These are phyloP conservation scores for Condylostylus longicornis DNA, from an alignment of 1,140 invertebrate genomes.

Conservation along the genomic window DNA sequence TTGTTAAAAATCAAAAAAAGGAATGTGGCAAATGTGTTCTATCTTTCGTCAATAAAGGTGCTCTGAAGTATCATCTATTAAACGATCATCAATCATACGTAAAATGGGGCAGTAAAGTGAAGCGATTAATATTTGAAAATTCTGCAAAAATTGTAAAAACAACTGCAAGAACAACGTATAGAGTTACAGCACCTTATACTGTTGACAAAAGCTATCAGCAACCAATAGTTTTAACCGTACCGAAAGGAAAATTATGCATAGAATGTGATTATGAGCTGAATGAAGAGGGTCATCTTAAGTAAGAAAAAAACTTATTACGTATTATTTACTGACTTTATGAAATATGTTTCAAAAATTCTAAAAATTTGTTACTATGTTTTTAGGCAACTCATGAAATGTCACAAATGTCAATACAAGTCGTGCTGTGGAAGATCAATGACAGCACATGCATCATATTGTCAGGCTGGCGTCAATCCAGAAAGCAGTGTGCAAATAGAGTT, in stretches of 20 bases:
- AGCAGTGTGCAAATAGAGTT: slow-evolving; percentile 34
- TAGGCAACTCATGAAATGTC: slow-evolving; percentile 54
- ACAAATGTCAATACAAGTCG: slow-evolving; percentile 58
- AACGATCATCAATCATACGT: neutral
- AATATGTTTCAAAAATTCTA: neutral
- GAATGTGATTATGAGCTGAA: slow-evolving; percentile 24
- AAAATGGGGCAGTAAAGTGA: neutral
- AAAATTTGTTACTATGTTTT: slow-evolving; percentile 13
- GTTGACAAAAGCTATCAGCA: too few species aligned
- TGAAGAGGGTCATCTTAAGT: slow-evolving; percentile 27
- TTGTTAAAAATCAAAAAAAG: neutral
- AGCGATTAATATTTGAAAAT: neutral
- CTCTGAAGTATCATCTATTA: neutral
- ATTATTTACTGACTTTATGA: neutral
- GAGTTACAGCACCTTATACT: slow-evolving; percentile 21
- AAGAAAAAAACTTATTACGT: slow-evolving; percentile 8
- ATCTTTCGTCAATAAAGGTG: slow-evolving; percentile 21
- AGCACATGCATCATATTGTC: slow-evolving; percentile 47
- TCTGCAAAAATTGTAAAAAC: neutral
- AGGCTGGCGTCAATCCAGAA: slow-evolving; percentile 37
- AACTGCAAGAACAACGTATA: slow-evolving; percentile 24
- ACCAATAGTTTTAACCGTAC: slow-evolving; percentile 22
- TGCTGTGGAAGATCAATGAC: slow-evolving; percentile 59
- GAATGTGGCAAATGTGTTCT: slow-evolving; percentile 24
- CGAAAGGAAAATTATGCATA: slow-evolving; percentile 22